Conservation (phyloP, 2,113 vertebrate species). For the Atrichornis clamosus region DNA sequence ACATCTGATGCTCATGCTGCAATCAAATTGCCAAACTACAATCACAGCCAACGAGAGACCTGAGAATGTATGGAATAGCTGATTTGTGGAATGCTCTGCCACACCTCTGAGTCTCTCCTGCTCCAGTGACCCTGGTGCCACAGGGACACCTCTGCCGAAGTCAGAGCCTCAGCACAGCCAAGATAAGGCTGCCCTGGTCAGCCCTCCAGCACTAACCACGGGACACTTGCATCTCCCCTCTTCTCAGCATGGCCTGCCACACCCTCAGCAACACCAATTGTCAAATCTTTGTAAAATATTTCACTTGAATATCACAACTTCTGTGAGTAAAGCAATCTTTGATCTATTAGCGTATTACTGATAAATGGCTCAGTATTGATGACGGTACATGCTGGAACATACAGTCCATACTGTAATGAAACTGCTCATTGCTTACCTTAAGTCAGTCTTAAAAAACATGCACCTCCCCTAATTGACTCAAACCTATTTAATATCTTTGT, state of each 20-base stretch:
- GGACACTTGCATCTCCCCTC: neutral
- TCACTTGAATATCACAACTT: neutral
- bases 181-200: neutral
- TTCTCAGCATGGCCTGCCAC: neutral
- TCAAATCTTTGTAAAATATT: neutral
- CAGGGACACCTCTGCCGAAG: neutral
- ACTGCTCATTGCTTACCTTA: neutral
- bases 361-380: neutral
- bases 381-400: neutral
- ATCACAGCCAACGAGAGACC: rapidly evolving
- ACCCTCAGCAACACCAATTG: neutral
- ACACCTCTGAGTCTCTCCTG: neutral
- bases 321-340: neutral
- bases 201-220: neutral
- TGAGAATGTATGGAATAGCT: rapidly evolving
- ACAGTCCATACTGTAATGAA: neutral
- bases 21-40: neutral
- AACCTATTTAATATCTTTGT: neutral
- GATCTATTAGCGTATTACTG: neutral
- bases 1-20: rapidly evolving
- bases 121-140: neutral
- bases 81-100: neutral
- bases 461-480: neutral
- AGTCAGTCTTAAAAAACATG: neutral
- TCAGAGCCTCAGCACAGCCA: neutral